Evolutionary conservation across 2,113 vertebrate genomes (phyloP).

Genomic region (Jaculus jaculus): DNA sequence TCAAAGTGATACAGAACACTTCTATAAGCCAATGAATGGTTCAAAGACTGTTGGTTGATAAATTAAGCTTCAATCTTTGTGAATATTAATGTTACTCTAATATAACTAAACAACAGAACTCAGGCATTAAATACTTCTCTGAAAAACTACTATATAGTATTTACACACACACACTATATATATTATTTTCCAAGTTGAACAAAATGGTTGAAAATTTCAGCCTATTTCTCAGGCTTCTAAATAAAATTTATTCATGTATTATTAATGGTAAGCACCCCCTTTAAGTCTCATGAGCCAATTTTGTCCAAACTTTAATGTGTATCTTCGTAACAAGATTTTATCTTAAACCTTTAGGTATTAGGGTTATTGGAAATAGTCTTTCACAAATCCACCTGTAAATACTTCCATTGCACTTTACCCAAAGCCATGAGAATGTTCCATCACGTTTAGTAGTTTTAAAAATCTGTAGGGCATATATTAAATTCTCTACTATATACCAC

Average conservation of each 20-base stretch:
- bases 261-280: neutral
- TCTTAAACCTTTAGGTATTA: neutral
- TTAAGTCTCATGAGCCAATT: neutral
- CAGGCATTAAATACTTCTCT: neutral
- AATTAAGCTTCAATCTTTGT: neutral
- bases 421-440: neutral
- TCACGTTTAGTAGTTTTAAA: neutral
- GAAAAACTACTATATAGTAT: neutral
- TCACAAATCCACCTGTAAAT: neutral
- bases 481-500: neutral
- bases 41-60: neutral
- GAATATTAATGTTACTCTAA: neutral
- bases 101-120: neutral
- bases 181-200: constrained; percentile 15
- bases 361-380: neutral
- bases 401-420: neutral
- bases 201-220: constrained; percentile 1
- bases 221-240: neutral
- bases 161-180: neutral
- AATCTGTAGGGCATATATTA: neutral
- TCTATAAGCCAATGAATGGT: neutral
- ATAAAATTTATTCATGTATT: constrained; percentile 6
- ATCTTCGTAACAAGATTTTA: neutral
- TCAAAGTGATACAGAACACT: too few relatives aligned
- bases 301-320: neutral